Evolutionary conservation across 2,888 invertebrate genomes (phyloP), one percentile per base, ranked within the genome.

Genomic region (Blastobasis lacticolella): DNA sequence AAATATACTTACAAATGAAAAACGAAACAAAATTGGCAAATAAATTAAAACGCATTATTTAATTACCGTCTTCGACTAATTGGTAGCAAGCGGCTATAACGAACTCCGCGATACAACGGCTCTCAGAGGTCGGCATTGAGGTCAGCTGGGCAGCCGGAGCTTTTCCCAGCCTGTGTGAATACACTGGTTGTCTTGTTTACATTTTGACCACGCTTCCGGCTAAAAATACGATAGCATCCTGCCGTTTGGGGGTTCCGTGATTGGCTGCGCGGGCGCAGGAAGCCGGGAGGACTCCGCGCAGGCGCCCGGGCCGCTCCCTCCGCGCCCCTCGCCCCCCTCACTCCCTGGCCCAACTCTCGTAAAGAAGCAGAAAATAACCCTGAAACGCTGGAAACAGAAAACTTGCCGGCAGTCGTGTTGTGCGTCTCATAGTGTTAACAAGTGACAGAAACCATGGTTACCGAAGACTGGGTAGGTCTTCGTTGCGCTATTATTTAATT

Each of bases 341-440:
- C 84, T 78, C 73, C 67, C 78, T 78, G 69, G 70, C 78, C 78
- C 69, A 69, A 78, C 72, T 72, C 59, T 71, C 73, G 78, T 76
- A 78, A 73, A 76, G 67, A 73, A 80, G 83, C 83, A 81, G 83
- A 86, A 78, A 87, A 88, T 88, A 88, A 86, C 85, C 83, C 85
- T 81, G 84, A 83, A 50, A 81, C 83, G 84, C 78, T 83, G 87
- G 82, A 84, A 82, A 70, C 81, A 70, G 67, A 73, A 77, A 69
- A 72, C 66, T 74, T 63, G 71, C 71, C 68, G 76, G 69, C 87
- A 88, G 87, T 88, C 87, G 87, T 88, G 87, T 87, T 87, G 87
- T 88, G 87, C 85, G 86, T 86, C 87, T 87, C 87, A 82, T 69
- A 85, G 87, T 87, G 87, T 74, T 85, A 84, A 83, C 87, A 75